A percentile compares a stretch with the other conserved stretches of the same genome.
Evolutionary conservation across 2,888 invertebrate species (phyloP).

Genomic region (Scotopteryx bipunctaria): DNA sequence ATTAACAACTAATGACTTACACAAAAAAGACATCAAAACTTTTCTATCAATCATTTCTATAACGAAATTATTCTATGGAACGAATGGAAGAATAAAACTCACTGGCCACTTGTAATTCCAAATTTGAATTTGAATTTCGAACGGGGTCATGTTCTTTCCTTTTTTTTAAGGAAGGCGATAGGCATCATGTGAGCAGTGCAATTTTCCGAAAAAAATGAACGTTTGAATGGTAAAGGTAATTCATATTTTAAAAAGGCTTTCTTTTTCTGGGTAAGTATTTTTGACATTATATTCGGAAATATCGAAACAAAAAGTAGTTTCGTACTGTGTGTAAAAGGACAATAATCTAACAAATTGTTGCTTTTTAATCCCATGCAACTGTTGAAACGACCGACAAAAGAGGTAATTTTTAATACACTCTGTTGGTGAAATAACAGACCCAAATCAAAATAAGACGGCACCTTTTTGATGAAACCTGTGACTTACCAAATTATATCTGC

Average conservation of each 20-base stretch:
- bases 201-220: background rate
- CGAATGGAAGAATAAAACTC: slow-evolving; percentile 39
- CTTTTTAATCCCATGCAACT: slow-evolving; percentile 15
- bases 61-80: slow-evolving; percentile 59
- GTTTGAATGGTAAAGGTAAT: too few species aligned
- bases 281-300: background rate
- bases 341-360: too few species aligned
- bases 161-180: slow-evolving; percentile 40
- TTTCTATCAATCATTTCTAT: slow-evolving; percentile 77
- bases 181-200: slow-evolving; percentile 13
- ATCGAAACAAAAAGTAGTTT: too few species aligned
- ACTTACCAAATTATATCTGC: slow-evolving; percentile 36
- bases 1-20: slow-evolving; percentile 77
- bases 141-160: slow-evolving; percentile 56
- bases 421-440: slow-evolving; percentile 57
- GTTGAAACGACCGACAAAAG: slow-evolving; percentile 30
- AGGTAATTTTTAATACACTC: slow-evolving; percentile 42
- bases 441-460: slow-evolving; percentile 64
- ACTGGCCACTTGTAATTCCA: slow-evolving; percentile 23
- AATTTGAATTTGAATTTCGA: slow-evolving; percentile 60
- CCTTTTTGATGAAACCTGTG: slow-evolving; percentile 51
- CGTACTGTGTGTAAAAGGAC: too few species aligned
- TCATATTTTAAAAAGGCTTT: background rate
- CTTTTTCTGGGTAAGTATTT: background rate
- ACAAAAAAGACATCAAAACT: slow-evolving; percentile 73